phyloP scores from a whole-genome alignment of 2,888 invertebrate species.

The Palloptera scutellata region DNA sequence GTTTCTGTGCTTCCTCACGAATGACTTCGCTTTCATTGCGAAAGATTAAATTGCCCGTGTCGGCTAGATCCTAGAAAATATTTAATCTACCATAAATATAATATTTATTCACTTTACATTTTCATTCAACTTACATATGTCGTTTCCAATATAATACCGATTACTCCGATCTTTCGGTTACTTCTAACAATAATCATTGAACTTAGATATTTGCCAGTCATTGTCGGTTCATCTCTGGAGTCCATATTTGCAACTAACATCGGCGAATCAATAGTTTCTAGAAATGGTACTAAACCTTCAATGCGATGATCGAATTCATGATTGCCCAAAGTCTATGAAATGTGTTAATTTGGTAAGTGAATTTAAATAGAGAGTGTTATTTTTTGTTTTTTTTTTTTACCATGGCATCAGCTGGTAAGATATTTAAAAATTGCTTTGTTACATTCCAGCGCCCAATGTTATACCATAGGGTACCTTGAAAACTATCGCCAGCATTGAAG shows the following conservation, averaged over 20 bases:
- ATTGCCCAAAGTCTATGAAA: constrained; percentile 78
- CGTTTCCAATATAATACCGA: constrained; percentile 77
- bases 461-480: constrained; percentile 87
- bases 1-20: constrained; percentile 71
- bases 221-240: constrained; percentile 71
- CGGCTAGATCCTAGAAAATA: constrained; percentile 69
- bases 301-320: constrained; percentile 86
- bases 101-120: not conserved
- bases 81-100: no score
- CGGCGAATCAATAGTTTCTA: constrained; percentile 69
- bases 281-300: constrained; percentile 75
- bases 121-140: constrained; percentile 68
- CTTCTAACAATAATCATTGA: constrained; percentile 71
- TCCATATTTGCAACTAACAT: constrained; percentile 82
- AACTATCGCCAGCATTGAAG: constrained; percentile 84
- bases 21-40: constrained; percentile 75
- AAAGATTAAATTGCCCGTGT: constrained; percentile 73
- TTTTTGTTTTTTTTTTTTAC: constrained; percentile 61
- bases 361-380: not conserved
- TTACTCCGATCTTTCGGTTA: constrained; percentile 77
- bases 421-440: constrained; percentile 78
- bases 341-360: not conserved
- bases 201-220: constrained; percentile 71
- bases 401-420: constrained; percentile 79
- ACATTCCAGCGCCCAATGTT: constrained; percentile 77